These are phyloP conservation scores for Spilarctia lutea DNA, from an alignment of 2,888 invertebrate species.

Conservation along the genomic window DNA sequence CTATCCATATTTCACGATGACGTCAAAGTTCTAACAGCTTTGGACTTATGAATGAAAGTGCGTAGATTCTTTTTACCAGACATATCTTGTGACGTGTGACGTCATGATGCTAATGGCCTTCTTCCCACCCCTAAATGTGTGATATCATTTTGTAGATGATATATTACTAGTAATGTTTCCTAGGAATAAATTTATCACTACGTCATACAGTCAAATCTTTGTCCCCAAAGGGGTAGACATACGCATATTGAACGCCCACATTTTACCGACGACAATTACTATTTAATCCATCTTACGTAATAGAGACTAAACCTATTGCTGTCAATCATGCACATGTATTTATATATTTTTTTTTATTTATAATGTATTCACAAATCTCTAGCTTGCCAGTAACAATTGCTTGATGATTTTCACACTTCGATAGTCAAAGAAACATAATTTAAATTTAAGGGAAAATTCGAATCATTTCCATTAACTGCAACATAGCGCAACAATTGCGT, in stretches of 20 bases:
- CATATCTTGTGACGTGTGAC: not conserved
- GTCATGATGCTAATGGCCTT: not conserved
- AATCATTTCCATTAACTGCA: no score
- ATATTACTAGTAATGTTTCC: not conserved
- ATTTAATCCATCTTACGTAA: not conserved
- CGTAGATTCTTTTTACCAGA: not conserved
- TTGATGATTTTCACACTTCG: not conserved
- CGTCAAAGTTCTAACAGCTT: conserved; percentile 52
- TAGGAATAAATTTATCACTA: not conserved
- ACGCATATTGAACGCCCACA: not conserved
- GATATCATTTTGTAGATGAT: not conserved
- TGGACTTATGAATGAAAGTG: conserved; percentile 38
- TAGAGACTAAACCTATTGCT: not conserved
- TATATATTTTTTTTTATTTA: no score
- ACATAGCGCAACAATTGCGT: no score
- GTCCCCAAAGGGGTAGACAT: not conserved
- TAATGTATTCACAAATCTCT: no score
- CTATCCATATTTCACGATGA: conserved; percentile 49
- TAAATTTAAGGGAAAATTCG: no score
- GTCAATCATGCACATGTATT: no score
- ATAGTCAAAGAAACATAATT: no score
- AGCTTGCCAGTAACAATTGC: not conserved
- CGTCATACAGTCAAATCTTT: not conserved
- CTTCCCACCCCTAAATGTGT: not conserved
- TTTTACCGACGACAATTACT: not conserved